Evolutionary conservation across 2,888 invertebrate species (phyloP).

Genomic region (Zele albiditarsus): DNA sequence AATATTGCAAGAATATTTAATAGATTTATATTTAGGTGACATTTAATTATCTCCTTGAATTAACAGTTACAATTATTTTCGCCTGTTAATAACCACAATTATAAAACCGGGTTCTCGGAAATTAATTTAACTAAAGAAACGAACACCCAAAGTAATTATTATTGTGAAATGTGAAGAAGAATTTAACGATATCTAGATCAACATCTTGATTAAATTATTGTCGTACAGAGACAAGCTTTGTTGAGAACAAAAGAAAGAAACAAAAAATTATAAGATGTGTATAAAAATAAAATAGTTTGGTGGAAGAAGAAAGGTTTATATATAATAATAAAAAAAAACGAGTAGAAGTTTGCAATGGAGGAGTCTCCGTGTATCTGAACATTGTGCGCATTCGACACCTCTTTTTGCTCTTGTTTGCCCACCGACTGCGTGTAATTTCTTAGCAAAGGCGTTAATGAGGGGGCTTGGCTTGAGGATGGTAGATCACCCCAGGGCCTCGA

Average conservation of each 20-base stretch:
- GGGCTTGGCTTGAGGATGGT: slow-evolving; percentile 69
- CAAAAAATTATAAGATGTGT: not conserved
- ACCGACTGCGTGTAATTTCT: slow-evolving; percentile 72
- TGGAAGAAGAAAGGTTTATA: not conserved
- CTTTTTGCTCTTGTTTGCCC: slow-evolving; percentile 67
- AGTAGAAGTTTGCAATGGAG: slow-evolving; percentile 13
- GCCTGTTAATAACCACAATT: too few species aligned
- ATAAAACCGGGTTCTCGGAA: too few species aligned
- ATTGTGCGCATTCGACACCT: slow-evolving; percentile 33
- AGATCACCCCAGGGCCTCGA: slow-evolving; percentile 62
- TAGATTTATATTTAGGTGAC: too few species aligned
- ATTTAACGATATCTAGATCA: not conserved
- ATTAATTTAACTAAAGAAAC: too few species aligned
- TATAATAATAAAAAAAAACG: not conserved
- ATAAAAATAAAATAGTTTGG: not conserved
- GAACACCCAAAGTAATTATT: too few species aligned
- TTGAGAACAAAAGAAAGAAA: not conserved
- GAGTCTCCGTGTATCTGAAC: slow-evolving; percentile 28
- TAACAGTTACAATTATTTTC: too few species aligned
- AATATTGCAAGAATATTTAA: too few species aligned
- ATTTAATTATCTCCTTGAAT: too few species aligned
- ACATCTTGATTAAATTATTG: not conserved
- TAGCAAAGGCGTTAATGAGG: slow-evolving; percentile 73
- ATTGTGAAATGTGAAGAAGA: too few species aligned
- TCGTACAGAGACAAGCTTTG: not conserved